Evolutionary conservation across 2,888 invertebrate species (phyloP).

Genomic region (Zaprionus lineosus): DNA sequence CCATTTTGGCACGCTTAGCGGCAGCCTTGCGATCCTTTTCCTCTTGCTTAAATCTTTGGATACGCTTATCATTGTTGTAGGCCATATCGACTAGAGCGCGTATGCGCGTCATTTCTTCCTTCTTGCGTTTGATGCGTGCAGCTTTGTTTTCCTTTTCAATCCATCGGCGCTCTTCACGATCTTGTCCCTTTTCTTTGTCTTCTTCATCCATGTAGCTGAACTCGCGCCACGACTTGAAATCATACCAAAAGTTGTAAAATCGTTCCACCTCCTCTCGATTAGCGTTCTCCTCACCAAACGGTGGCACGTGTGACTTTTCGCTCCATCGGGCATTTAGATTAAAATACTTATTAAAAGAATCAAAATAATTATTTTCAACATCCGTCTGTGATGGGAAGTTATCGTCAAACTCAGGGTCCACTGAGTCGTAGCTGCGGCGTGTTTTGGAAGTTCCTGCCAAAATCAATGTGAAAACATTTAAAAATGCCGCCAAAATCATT

Average conservation of each 20-base stretch:
- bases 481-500: background rate
- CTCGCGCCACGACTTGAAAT: slow-evolving; percentile 99
- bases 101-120: slow-evolving; percentile 97
- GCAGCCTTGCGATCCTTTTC: slow-evolving; percentile 95
- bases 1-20: slow-evolving; percentile 93
- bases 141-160: slow-evolving; percentile 99
- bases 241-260: slow-evolving; percentile 99
- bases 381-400: slow-evolving; percentile 89
- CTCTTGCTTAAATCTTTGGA: slow-evolving; percentile 95
- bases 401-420: slow-evolving; percentile 97
- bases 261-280: slow-evolving; percentile 92
- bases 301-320: slow-evolving; percentile 92
- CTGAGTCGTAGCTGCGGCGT: slow-evolving; percentile 96
- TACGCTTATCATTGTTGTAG: slow-evolving; percentile 96
- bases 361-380: slow-evolving; percentile 91
- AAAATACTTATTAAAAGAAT: slow-evolving; percentile 87
- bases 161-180: slow-evolving; percentile 97
- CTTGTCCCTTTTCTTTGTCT: slow-evolving; percentile 98
- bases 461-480: background rate
- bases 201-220: slow-evolving; percentile 99
- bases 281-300: slow-evolving; percentile 89
- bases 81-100: slow-evolving; percentile 95
- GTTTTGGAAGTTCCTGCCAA: slow-evolving; percentile 88
- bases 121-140: slow-evolving; percentile 95
- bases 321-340: slow-evolving; percentile 95